A percentile compares a stretch with the other conserved stretches of the same genome.
These are phyloP conservation scores for Coelopa pilipes DNA, from an alignment of 2,888 invertebrate species.

Conservation along the genomic window DNA sequence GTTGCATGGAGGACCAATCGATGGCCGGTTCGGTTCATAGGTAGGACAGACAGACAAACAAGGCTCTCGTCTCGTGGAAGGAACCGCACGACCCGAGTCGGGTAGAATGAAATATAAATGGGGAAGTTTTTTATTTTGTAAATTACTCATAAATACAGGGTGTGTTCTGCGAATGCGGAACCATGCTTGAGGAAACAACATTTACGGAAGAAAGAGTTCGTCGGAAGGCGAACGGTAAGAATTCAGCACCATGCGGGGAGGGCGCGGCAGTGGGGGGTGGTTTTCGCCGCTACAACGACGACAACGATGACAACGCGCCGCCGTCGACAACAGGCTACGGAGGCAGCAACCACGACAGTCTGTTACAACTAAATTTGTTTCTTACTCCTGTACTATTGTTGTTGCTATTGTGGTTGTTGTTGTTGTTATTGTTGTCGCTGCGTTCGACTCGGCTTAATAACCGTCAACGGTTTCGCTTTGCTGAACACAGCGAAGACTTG, in stretches of 20 bases:
- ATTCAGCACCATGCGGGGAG: constrained; percentile 13
- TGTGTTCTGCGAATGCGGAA: constrained; percentile 51
- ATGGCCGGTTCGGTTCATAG: too few relatives aligned
- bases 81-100: too few relatives aligned
- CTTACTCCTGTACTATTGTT: constrained; percentile 21
- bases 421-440: constrained; percentile 17
- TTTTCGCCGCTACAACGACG: constrained; percentile 20
- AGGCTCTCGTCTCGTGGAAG: too few relatives aligned
- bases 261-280: background rate
- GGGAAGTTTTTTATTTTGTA: too few relatives aligned
- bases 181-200: constrained; percentile 50
- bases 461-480: constrained; percentile 57
- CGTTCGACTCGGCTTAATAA: constrained; percentile 54
- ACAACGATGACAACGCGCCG: constrained; percentile 1
- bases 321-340: background rate
- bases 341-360: background rate
- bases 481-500: constrained; percentile 44
- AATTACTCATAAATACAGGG: constrained; percentile 37
- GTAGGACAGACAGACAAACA: too few relatives aligned
- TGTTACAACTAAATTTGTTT: background rate
- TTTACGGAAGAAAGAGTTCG: constrained; percentile 8
- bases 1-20: too few relatives aligned
- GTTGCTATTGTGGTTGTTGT: too few relatives aligned
- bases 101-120: too few relatives aligned
- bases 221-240: constrained; percentile 23